Evolutionary conservation across 2,888 invertebrate species (phyloP).

Genomic region (Drosophila neotestacea): DNA sequence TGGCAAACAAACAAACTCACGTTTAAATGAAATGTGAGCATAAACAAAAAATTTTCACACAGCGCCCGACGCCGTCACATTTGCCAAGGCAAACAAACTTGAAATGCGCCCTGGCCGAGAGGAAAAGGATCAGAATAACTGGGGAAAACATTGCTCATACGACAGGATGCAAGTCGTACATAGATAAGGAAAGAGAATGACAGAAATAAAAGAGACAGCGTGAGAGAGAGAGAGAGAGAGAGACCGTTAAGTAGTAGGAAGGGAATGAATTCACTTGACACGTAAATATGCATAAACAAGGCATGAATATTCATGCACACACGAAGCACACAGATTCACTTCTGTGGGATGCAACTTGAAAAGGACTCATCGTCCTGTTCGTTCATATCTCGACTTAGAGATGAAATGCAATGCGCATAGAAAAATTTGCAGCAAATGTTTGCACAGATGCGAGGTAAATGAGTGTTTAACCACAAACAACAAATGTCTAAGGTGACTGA

Average conservation of each 20-base stretch:
- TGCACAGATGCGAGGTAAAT: slow-evolving; percentile 41
- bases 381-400: slow-evolving; percentile 74
- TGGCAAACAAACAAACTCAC: slow-evolving; percentile 78
- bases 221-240: slow-evolving; percentile 13
- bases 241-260: slow-evolving; percentile 10
- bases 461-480: slow-evolving; percentile 14
- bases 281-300: slow-evolving; percentile 81
- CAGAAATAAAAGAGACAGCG: slow-evolving; percentile 10
- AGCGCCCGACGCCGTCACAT: slow-evolving; percentile 51
- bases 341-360: slow-evolving; percentile 49
- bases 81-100: slow-evolving; percentile 74
- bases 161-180: slow-evolving; percentile 54
- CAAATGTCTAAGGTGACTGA: slow-evolving; percentile 64
- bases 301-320: slow-evolving; percentile 75
- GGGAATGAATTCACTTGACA: slow-evolving; percentile 69
- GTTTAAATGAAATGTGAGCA: slow-evolving; percentile 80
- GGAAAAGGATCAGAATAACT: slow-evolving; percentile 36
- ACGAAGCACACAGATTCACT: slow-evolving; percentile 35
- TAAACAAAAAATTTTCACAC: slow-evolving; percentile 81
- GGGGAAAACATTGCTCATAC: slow-evolving; percentile 70
- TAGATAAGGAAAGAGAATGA: slow-evolving; percentile 16
- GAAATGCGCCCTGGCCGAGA: slow-evolving; percentile 52
- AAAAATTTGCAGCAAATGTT: slow-evolving; percentile 71
- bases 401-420: slow-evolving; percentile 83
- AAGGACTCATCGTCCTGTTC: slow-evolving; percentile 58